phyloP scores from a whole-genome alignment of 2,797 vertebrate genomes.

The Scolopax bukidnonensis region DNA sequence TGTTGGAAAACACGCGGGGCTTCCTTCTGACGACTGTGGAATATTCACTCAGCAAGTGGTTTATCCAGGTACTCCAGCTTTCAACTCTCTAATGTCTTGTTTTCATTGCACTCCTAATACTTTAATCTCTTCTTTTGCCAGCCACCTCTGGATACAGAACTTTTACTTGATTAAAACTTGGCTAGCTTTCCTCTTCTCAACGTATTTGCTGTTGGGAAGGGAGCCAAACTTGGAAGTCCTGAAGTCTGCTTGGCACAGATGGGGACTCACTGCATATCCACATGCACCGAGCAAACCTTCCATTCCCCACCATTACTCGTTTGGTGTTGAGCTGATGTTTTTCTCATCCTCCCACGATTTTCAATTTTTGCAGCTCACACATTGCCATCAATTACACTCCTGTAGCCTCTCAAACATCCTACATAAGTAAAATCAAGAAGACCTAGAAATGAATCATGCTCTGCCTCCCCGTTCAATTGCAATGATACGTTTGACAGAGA shows the following conservation, averaged over 20 bases:
- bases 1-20: background rate
- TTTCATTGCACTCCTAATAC: slow-evolving; percentile 68
- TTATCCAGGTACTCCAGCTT: slow-evolving; percentile 66
- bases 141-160: slow-evolving; percentile 65
- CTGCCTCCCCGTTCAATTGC: slow-evolving; percentile 28
- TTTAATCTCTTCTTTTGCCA: slow-evolving; percentile 68
- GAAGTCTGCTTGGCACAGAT: slow-evolving; percentile 60
- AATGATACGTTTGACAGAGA: slow-evolving; percentile 41
- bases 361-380: slow-evolving; percentile 30
- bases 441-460: slow-evolving; percentile 30
- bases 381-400: slow-evolving; percentile 40
- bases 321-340: slow-evolving; percentile 39
- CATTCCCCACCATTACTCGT: background rate
- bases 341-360: slow-evolving; percentile 42
- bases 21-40: background rate
- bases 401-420: slow-evolving; percentile 33
- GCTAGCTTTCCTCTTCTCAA: slow-evolving; percentile 41
- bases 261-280: slow-evolving; percentile 28
- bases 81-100: slow-evolving; percentile 67
- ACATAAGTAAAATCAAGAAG: slow-evolving; percentile 38
- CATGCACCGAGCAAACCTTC: slow-evolving; percentile 17
- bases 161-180: slow-evolving; percentile 72
- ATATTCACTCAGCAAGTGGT: slow-evolving; percentile 50
- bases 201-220: slow-evolving; percentile 60
- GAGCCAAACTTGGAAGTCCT: slow-evolving; percentile 56